Evolutionary conservation across 2,888 invertebrate genomes (phyloP).

Genomic region (Sesia bembeciformis): DNA sequence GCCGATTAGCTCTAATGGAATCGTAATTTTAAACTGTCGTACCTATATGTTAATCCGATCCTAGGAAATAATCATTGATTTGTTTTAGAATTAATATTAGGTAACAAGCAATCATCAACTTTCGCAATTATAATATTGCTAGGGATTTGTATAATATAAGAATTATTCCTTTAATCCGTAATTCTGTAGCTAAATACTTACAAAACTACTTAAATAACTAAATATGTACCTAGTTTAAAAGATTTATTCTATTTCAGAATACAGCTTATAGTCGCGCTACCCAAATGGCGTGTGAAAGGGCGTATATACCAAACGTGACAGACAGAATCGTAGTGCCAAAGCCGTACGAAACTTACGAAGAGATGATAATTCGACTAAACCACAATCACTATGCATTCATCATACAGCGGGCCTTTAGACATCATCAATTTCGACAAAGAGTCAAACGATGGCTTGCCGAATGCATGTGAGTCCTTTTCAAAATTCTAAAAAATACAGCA

Average conservation of each 20-base stretch:
- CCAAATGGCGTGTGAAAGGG: conserved; percentile 74
- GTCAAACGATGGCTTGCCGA: conserved; percentile 45
- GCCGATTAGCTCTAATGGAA: too few relatives aligned
- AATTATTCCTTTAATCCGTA: too few relatives aligned
- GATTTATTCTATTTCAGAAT: conserved; percentile 36
- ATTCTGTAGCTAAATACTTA: too few relatives aligned
- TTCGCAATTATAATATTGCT: background rate
- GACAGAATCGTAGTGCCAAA: conserved; percentile 77
- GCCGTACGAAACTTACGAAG: conserved; percentile 79
- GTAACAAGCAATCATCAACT: too few relatives aligned
- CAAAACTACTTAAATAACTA: too few relatives aligned
- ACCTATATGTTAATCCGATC: too few relatives aligned
- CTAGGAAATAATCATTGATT: too few relatives aligned
- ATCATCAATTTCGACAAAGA: conserved; percentile 66
- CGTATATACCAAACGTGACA: conserved; percentile 75
- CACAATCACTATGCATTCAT: conserved; percentile 72
- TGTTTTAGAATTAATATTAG: too few relatives aligned
- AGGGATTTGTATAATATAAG: background rate
- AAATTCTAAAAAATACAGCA: too few relatives aligned
- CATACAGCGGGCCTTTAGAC: conserved; percentile 79
- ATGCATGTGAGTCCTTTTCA: conserved; percentile 36
- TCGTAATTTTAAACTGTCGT: too few relatives aligned
- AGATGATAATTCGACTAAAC: conserved; percentile 72
- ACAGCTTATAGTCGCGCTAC: conserved; percentile 73
- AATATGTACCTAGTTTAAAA: too few relatives aligned